Evolutionary conservation across 2,888 invertebrate species (phyloP).

Genomic region (Ichneumoninae sp.): DNA sequence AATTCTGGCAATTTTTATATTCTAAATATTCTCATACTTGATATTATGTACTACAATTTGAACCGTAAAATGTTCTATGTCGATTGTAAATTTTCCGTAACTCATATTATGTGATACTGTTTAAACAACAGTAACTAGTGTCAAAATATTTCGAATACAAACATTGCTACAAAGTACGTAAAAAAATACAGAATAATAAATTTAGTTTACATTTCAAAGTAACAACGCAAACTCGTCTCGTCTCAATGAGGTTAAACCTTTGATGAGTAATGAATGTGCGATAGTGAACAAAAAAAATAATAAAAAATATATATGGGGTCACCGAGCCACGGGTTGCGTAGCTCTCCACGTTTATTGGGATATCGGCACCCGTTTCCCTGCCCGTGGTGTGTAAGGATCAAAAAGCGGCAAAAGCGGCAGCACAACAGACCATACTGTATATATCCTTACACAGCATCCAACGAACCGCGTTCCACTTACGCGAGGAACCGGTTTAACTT

Average conservation of each 20-base stretch:
- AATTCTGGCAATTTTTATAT: too few species aligned
- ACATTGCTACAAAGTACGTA: too few species aligned
- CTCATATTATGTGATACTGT: too few species aligned
- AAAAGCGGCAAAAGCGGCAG: constrained; percentile 35
- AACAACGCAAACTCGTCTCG: not conserved
- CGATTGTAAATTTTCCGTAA: too few species aligned
- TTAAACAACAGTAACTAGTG: too few species aligned
- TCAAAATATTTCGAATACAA: too few species aligned
- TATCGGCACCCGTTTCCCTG: constrained; percentile 52
- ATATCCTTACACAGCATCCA: constrained; percentile 51
- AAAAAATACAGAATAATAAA: not conserved
- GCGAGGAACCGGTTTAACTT: constrained; percentile 72
- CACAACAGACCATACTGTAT: constrained; percentile 42
- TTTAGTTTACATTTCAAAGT: not conserved
- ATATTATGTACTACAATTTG: too few species aligned
- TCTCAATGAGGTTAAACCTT: not conserved
- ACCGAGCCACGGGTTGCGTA: constrained; percentile 27
- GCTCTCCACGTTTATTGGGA: constrained; percentile 64
- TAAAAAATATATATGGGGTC: constrained; percentile 3
- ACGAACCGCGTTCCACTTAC: constrained; percentile 72
- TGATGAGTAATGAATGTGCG: not conserved
- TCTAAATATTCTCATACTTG: too few species aligned
- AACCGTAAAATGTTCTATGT: too few species aligned
- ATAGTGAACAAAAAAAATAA: not conserved
- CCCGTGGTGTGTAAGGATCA: constrained; percentile 33